Conservation (phyloP, 2,113 vertebrate genomes). For the Tamias sibiricus region DNA sequence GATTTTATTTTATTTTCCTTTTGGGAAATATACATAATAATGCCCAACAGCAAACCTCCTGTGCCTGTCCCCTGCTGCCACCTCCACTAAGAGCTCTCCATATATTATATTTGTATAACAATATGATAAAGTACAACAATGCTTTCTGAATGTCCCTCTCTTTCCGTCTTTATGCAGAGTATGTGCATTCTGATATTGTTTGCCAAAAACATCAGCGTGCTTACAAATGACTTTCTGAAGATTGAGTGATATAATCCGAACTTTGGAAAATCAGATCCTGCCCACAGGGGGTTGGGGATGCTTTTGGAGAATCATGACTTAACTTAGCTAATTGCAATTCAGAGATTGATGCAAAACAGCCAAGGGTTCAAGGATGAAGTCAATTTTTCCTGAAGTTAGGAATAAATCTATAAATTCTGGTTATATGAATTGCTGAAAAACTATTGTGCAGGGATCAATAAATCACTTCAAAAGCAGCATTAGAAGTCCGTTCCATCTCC, state of each 20-base stretch:
- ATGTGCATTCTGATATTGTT: not conserved
- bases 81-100: not conserved
- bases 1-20: not conserved
- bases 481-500: slow-evolving; percentile 49
- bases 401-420: slow-evolving; percentile 67
- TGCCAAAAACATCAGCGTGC: not conserved
- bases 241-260: not conserved
- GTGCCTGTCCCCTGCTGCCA: not conserved
- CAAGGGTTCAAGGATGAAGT: slow-evolving; percentile 62
- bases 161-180: not conserved
- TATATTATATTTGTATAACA: too few species aligned
- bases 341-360: slow-evolving; percentile 58
- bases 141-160: not conserved
- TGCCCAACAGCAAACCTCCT: not conserved
- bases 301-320: not conserved
- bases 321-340: slow-evolving; percentile 59
- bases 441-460: slow-evolving; percentile 68
- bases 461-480: slow-evolving; percentile 66
- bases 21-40: not conserved
- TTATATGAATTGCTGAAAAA: slow-evolving; percentile 63
- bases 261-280: slow-evolving; percentile 17
- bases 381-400: slow-evolving; percentile 68
- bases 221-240: slow-evolving; percentile 1
- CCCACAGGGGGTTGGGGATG: not conserved
- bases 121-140: not conserved